Conservation (phyloP, 2,797 vertebrate genomes). For the Meda fulgida region DNA sequence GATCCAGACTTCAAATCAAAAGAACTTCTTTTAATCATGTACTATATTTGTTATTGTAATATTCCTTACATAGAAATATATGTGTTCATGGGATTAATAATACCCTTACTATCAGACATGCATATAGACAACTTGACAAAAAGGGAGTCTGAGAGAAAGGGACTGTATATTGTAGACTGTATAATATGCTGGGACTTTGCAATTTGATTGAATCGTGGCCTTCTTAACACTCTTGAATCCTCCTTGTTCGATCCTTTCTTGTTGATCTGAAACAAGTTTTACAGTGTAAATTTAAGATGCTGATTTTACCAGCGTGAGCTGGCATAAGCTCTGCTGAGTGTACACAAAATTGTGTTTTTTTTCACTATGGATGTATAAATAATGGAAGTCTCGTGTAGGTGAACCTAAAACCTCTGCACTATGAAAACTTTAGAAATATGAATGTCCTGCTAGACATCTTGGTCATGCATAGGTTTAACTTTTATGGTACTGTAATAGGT, state of each 20-base stretch:
- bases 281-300: slow-evolving; percentile 9
- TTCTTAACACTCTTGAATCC: slow-evolving; percentile 1
- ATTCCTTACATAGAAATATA: slow-evolving; percentile 46
- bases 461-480: slow-evolving; percentile 28
- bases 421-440: slow-evolving; percentile 33
- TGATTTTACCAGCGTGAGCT: slow-evolving; percentile 14
- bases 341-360: slow-evolving; percentile 38
- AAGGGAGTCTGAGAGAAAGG: slow-evolving; percentile 14
- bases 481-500: slow-evolving; percentile 56
- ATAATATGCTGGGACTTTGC: slow-evolving; percentile 23
- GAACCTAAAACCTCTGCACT: slow-evolving; percentile 28
- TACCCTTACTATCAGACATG: background rate
- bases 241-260: slow-evolving; percentile 1
- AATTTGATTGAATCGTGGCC: slow-evolving; percentile 22
- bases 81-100: background rate
- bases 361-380: slow-evolving; percentile 17
- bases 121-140: background rate
- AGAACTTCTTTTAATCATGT: slow-evolving; percentile 62
- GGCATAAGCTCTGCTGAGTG: background rate
- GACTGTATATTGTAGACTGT: slow-evolving; percentile 29
- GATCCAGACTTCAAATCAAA: slow-evolving; percentile 63
- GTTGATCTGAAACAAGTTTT: slow-evolving; percentile 16
- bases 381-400: background rate
- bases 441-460: slow-evolving; percentile 25
- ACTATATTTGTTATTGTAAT: slow-evolving; percentile 61